phyloP scores from a whole-genome alignment of 2,113 vertebrate species.

The Mystacornis crossleyi region DNA sequence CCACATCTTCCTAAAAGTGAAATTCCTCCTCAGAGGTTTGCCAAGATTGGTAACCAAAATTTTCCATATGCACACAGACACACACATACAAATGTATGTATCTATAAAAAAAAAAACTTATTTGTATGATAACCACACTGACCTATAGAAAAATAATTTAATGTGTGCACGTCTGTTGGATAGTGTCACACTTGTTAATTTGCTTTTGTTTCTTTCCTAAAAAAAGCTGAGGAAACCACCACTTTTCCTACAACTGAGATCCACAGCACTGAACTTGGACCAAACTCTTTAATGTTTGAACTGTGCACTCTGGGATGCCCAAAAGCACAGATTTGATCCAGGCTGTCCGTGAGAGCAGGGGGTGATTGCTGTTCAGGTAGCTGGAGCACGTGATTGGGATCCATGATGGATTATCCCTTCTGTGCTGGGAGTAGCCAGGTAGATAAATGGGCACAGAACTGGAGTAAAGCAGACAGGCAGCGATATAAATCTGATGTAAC shows the following conservation, averaged over 20 bases:
- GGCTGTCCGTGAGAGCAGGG: neutral
- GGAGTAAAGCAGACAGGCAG: neutral
- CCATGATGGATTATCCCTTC: neutral
- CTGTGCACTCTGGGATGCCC: neutral
- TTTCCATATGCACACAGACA: rapidly evolving
- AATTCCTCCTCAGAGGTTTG: neutral
- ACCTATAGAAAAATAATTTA: neutral
- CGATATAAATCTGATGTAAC: neutral
- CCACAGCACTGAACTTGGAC: too few relatives aligned
- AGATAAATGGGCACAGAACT: neutral
- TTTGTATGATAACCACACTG: too few relatives aligned
- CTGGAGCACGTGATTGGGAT: too few relatives aligned
- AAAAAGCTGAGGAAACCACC: neutral
- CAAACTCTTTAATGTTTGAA: neutral
- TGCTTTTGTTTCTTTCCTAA: neutral
- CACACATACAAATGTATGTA: neutral
- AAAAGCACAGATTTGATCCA: neutral
- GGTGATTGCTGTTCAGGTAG: neutral
- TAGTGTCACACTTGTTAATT: neutral
- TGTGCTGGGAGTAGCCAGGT: neutral
- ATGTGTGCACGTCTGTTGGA: neutral
- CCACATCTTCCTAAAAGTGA: neutral
- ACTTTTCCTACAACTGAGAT: neutral
- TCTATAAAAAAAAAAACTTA: neutral
- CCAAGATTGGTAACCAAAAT: neutral